Conservation (phyloP, 2,113 vertebrate genomes). For the Actinemys pallida region DNA sequence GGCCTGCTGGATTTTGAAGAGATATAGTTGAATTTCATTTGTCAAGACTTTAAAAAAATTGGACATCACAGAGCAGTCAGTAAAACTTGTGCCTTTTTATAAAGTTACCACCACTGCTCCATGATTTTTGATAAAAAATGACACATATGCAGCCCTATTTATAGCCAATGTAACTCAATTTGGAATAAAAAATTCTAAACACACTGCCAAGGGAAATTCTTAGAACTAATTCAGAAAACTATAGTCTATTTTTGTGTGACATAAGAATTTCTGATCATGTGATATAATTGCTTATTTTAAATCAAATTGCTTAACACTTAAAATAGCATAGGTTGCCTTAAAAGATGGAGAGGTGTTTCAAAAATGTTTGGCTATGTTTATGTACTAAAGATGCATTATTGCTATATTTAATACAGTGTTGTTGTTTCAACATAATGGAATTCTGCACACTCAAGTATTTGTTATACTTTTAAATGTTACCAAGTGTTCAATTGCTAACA, state of each 20-base stretch:
- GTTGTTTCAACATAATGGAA: background rate
- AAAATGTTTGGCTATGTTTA: background rate
- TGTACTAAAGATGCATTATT: background rate
- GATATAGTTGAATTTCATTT: too few species aligned
- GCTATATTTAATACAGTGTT: background rate
- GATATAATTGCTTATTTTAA: background rate
- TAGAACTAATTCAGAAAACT: background rate
- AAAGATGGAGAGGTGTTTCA: background rate
- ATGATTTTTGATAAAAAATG: background rate
- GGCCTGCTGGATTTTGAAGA: too few species aligned
- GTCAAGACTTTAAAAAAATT: too few species aligned
- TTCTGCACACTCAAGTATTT: background rate
- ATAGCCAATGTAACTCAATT: background rate
- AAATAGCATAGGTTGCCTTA: background rate
- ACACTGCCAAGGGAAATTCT: background rate
- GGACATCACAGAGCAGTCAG: too few species aligned
- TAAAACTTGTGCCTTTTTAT: too few species aligned
- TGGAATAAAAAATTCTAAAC: background rate
- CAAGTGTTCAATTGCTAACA: background rate
- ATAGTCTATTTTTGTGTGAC: rapidly evolving
- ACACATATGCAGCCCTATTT: background rate
- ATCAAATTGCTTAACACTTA: background rate
- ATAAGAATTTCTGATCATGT: background rate
- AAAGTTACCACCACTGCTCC: too few species aligned
- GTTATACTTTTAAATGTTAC: background rate